Percentiles rank a stretch among this genome's conserved stretches.
Conservation (phyloP, 23 tunicate species). For the Ascidia mentula region DNA sequence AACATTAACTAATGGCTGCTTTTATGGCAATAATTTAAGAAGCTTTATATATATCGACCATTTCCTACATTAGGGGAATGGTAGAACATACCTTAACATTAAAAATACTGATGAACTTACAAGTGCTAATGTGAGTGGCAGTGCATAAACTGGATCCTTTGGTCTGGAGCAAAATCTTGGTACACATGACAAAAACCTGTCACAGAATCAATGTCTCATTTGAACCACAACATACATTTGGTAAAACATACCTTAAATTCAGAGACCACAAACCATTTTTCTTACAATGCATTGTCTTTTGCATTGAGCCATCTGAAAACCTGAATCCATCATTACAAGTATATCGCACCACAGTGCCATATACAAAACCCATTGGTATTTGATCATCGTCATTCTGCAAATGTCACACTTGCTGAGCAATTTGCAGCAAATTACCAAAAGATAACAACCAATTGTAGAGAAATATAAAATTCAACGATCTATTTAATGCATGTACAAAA, state of each 20-base stretch:
- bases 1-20: too few species aligned
- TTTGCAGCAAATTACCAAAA: too few species aligned
- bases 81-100: too few species aligned
- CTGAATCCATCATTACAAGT: conserved; percentile 52
- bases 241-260: conserved; percentile 20
- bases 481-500: too few species aligned
- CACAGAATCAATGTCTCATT: not conserved
- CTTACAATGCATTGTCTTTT: conserved; percentile 30
- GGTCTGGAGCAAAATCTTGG: conserved; percentile 44
- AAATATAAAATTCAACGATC: too few species aligned
- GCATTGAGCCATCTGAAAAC: conserved; percentile 34
- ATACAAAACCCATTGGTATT: conserved; percentile 1
- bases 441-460: too few species aligned
- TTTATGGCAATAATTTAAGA: too few species aligned
- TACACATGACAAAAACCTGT: conserved; percentile 28
- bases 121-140: conserved; percentile 30
- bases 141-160: conserved; percentile 33
- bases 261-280: conserved; percentile 34
- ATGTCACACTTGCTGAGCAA: too few species aligned
- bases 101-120: conserved; percentile 11
- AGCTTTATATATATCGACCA: too few species aligned
- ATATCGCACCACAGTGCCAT: conserved; percentile 26
- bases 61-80: too few species aligned
- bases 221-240: not conserved
- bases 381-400: not conserved